Conservation (phyloP, 2,888 invertebrate genomes). For the Sarcophaga subvicina region DNA sequence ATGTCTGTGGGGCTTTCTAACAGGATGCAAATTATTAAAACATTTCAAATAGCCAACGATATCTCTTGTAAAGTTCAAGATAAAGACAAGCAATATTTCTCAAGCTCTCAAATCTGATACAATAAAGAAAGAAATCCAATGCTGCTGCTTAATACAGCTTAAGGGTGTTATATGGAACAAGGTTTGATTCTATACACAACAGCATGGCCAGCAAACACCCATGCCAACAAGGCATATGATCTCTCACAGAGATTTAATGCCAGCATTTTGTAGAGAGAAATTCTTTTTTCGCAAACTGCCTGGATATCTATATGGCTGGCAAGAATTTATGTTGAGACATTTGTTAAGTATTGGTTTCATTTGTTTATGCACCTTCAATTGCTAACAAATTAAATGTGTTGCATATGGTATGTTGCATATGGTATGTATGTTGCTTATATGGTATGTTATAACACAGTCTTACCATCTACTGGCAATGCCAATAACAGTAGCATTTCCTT, state of each 20-base stretch:
- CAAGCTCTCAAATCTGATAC: conserved; percentile 55
- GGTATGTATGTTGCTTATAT: background rate
- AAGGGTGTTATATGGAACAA: conserved; percentile 64
- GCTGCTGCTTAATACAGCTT: conserved; percentile 56
- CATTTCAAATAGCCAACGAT: conserved; percentile 66
- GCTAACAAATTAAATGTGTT: conserved; percentile 50
- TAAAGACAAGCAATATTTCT: conserved; percentile 66
- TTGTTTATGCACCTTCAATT: conserved; percentile 64
- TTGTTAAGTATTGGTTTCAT: conserved; percentile 70
- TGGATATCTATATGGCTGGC: too few species aligned
- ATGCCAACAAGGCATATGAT: conserved; percentile 38
- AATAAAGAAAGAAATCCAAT: conserved; percentile 49
- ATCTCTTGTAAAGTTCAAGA: conserved; percentile 64
- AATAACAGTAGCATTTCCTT: conserved; percentile 66
- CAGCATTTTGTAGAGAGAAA: conserved; percentile 33
- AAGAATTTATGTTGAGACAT: conserved; percentile 67
- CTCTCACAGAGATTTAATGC: conserved; percentile 50
- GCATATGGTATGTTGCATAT: conserved; percentile 6
- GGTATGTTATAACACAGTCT: background rate
- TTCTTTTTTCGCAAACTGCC: conserved; percentile 7
- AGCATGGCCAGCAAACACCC: conserved; percentile 29
- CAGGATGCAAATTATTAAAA: conserved; percentile 70
- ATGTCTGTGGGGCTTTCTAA: conserved; percentile 57
- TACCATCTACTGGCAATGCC: conserved; percentile 10
- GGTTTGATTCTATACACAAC: conserved; percentile 31